Percentiles rank a stretch among this genome's conserved stretches.
Evolutionary conservation across 2,888 invertebrate species (phyloP).

Genomic region (Epinotia bilunana): DNA sequence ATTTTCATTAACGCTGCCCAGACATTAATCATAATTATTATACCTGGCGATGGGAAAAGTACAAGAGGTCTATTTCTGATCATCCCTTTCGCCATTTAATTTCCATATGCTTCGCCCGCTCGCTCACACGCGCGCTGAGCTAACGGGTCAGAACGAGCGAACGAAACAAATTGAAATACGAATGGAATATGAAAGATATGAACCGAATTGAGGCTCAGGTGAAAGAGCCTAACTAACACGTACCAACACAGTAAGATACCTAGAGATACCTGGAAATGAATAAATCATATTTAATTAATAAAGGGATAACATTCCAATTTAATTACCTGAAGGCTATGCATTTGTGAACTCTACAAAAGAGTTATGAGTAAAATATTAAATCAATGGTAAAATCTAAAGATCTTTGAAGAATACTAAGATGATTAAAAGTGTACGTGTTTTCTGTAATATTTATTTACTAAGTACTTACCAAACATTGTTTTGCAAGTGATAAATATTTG

Average conservation of each 20-base stretch:
- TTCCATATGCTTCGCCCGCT: background rate
- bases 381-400: too few relatives aligned
- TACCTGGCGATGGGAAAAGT: constrained; percentile 11
- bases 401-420: background rate
- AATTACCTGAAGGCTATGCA: background rate
- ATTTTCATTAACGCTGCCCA: constrained; percentile 37
- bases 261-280: background rate
- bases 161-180: background rate
- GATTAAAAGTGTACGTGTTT: background rate
- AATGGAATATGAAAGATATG: background rate
- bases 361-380: background rate
- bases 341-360: background rate
- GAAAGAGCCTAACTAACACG: background rate
- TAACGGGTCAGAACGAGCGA: background rate
- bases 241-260: background rate
- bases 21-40: constrained; percentile 38
- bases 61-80: background rate
- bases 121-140: background rate
- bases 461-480: constrained; percentile 52
- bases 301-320: background rate
- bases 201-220: background rate
- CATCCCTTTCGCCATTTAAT: background rate
- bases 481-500: constrained; percentile 47
- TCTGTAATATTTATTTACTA: constrained; percentile 4
- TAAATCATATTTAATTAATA: background rate